phyloP scores from a whole-genome alignment of 2,888 invertebrate genomes.

The Amblyteles armatorius region DNA sequence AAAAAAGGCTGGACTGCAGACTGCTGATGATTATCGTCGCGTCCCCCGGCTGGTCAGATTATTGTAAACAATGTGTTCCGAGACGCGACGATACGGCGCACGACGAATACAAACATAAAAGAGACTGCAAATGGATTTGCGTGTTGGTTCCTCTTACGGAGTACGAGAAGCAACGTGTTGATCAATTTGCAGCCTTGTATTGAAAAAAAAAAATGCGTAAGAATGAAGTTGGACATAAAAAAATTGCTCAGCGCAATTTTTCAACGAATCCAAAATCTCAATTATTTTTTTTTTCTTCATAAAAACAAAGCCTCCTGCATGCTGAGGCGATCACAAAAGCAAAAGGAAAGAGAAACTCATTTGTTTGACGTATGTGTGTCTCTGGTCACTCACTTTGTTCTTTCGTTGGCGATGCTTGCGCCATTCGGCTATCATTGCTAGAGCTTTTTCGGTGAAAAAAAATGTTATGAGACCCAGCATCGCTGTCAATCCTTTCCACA shows the following conservation, averaged over 20 bases:
- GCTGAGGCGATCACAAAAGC: neutral
- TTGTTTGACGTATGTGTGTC: neutral
- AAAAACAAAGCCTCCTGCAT: neutral
- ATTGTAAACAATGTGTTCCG: neutral
- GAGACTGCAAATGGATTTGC: conserved; percentile 26
- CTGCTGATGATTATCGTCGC: conserved; percentile 50
- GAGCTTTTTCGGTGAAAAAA: conserved; percentile 94
- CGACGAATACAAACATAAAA: conserved; percentile 42
- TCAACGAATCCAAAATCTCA: too few species aligned
- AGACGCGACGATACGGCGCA: conserved; percentile 62
- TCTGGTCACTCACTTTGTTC: conserved; percentile 86
- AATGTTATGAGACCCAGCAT: conserved; percentile 94
- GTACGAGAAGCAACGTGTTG: neutral
- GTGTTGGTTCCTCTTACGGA: neutral
- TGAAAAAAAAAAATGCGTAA: neutral
- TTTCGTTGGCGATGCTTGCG: conserved; percentile 90
- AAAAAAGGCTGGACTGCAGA: conserved; percentile 33
- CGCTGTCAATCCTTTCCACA: conserved; percentile 94
- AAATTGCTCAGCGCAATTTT: too few species aligned
- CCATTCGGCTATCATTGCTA: conserved; percentile 93
- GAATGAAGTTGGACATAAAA: neutral
- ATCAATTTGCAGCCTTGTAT: neutral
- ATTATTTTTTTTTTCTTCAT: neutral
- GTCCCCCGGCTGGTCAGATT: conserved; percentile 24
- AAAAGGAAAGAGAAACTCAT: neutral